phyloP scores from a whole-genome alignment of 2,888 invertebrate genomes.

The Drosophila siamana region DNA sequence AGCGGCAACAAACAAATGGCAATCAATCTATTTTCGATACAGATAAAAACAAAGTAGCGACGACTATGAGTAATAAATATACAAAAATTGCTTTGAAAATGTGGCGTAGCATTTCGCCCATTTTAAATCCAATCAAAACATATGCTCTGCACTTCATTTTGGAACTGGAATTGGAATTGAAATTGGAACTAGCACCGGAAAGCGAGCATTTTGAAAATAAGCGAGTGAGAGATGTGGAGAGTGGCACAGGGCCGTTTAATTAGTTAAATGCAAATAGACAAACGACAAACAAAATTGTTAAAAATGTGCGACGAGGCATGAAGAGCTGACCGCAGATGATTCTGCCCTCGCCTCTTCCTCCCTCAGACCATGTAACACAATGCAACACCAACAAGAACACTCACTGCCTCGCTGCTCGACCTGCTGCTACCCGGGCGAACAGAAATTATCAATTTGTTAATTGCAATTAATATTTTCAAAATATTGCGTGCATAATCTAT shows the following conservation, averaged over 20 bases:
- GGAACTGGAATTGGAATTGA: slow-evolving; percentile 6
- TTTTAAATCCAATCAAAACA: slow-evolving; percentile 30
- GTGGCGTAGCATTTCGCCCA: slow-evolving; percentile 10
- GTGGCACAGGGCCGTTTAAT: slow-evolving; percentile 65
- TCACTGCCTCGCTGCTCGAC: slow-evolving; percentile 1
- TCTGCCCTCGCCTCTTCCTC: background rate
- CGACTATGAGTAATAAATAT: slow-evolving; percentile 56
- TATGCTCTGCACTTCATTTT: slow-evolving; percentile 61
- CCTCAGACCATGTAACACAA: slow-evolving; percentile 7
- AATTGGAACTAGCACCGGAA: slow-evolving; percentile 65
- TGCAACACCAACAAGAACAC: slow-evolving; percentile 10
- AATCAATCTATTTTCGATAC: slow-evolving; percentile 67
- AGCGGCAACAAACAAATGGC: slow-evolving; percentile 11
- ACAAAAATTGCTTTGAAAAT: slow-evolving; percentile 22
- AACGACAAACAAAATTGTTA: slow-evolving; percentile 65
- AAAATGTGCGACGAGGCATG: slow-evolving; percentile 70
- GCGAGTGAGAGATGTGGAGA: slow-evolving; percentile 8
- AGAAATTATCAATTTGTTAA: background rate
- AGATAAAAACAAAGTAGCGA: slow-evolving; percentile 39
- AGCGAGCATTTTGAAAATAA: slow-evolving; percentile 50
- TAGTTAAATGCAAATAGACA: slow-evolving; percentile 74
- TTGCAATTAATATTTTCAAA: background rate
- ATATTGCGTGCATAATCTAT: slow-evolving; percentile 72
- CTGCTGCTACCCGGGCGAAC: background rate
- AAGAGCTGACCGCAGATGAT: slow-evolving; percentile 53